A percentile compares a stretch with the other conserved stretches of the same genome.
These are phyloP conservation scores for Dryas iulia DNA, from an alignment of 1,140 invertebrate species.

Conservation along the genomic window DNA sequence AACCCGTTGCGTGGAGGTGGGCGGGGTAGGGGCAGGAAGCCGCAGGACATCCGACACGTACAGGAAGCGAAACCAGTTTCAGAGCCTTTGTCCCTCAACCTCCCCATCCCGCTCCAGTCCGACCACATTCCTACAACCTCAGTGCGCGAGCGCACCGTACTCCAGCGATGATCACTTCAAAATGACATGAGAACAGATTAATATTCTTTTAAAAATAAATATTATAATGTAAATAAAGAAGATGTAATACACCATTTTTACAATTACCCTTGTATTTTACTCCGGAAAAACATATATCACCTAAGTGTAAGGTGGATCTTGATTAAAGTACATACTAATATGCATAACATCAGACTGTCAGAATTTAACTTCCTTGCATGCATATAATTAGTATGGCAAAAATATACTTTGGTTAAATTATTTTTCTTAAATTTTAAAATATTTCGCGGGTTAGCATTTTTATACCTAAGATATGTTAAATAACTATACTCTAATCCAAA, in stretches of 20 bases:
- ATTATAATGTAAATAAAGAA: background rate
- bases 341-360: too few species aligned
- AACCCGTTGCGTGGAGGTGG: constrained; percentile 61
- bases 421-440: too few species aligned
- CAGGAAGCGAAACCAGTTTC: constrained; percentile 78
- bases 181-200: constrained; percentile 13
- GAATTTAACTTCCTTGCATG: too few species aligned
- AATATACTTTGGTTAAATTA: too few species aligned
- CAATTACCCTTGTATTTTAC: too few species aligned
- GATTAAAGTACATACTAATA: too few species aligned
- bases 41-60: constrained; percentile 80
- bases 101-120: constrained; percentile 51
- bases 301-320: too few species aligned
- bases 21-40: constrained; percentile 71
- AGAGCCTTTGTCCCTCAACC: constrained; percentile 74
- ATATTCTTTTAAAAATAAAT: background rate
- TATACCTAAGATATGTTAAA: background rate
- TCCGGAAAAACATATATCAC: too few species aligned
- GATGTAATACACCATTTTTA: too few species aligned
- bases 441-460: background rate
- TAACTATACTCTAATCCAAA: background rate
- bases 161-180: constrained; percentile 13
- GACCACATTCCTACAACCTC: constrained; percentile 73
- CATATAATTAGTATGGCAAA: too few species aligned
- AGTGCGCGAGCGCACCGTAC: constrained; percentile 54